These are phyloP conservation scores for Drosophila pallidifrons DNA, from an alignment of 1,140 invertebrate species.

Conservation along the genomic window DNA sequence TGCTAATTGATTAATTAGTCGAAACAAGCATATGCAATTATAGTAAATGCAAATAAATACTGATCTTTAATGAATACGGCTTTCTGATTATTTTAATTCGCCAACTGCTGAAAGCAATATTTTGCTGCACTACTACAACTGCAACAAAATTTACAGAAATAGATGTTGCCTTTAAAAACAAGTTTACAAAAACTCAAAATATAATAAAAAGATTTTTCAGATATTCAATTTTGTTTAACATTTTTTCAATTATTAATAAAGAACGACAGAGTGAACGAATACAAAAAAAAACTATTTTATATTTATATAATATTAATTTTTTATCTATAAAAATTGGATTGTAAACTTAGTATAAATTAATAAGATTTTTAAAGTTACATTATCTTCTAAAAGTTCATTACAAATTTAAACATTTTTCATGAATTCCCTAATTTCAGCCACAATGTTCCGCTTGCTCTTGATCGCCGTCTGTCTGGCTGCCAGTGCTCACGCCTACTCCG, in stretches of 20 bases:
- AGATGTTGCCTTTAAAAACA: too few species aligned
- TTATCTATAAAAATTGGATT: too few species aligned
- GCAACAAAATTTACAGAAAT: too few species aligned
- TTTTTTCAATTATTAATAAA: too few species aligned
- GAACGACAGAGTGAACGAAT: background rate
- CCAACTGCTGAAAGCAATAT: background rate
- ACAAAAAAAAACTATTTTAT: too few species aligned
- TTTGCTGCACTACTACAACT: background rate
- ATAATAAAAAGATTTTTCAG: too few species aligned
- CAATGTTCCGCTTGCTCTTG: slow-evolving; percentile 71
- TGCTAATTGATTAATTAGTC: slow-evolving; percentile 74
- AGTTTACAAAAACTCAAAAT: too few species aligned
- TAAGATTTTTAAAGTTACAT: too few species aligned
- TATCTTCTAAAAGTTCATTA: too few species aligned
- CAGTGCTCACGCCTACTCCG: slow-evolving; percentile 62
- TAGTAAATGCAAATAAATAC: slow-evolving; percentile 17
- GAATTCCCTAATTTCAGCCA: slow-evolving; percentile 1
- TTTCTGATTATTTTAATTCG: background rate
- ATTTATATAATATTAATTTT: too few species aligned
- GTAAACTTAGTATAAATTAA: too few species aligned
- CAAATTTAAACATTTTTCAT: background rate
- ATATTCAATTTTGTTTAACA: too few species aligned
- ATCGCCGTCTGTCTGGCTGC: slow-evolving; percentile 63
- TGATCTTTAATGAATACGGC: slow-evolving; percentile 10
- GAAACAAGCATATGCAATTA: slow-evolving; percentile 49